Conservation (phyloP, 2,113 vertebrate species). For the Charina bottae region DNA sequence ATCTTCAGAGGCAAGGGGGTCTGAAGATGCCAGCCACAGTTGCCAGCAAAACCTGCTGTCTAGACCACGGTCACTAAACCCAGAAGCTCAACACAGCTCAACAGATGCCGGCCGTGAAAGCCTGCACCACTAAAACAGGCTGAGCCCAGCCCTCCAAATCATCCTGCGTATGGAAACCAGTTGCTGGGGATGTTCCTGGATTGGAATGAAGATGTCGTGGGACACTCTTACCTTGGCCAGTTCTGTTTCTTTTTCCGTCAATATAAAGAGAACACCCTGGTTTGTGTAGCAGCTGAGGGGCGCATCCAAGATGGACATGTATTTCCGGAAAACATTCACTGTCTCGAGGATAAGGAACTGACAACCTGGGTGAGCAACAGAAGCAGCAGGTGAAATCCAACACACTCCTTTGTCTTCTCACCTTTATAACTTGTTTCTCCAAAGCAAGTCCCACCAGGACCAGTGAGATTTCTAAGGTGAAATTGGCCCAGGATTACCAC, state of each 20-base stretch:
- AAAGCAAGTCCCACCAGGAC: neutral
- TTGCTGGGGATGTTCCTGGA: neutral
- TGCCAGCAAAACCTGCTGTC: too few relatives aligned
- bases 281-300: conserved; percentile 81
- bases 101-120: too few relatives aligned
- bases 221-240: conserved; percentile 82
- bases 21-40: too few relatives aligned
- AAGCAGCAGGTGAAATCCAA: neutral
- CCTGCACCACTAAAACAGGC: too few relatives aligned
- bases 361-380: conserved; percentile 74
- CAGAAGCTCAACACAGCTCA: too few relatives aligned
- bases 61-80: too few relatives aligned
- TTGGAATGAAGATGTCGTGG: neutral
- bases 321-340: conserved; percentile 86
- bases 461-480: neutral
- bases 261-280: conserved; percentile 75
- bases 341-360: conserved; percentile 80
- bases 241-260: conserved; percentile 75
- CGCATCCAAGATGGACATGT: conserved; percentile 86
- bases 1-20: too few relatives aligned
- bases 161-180: neutral
- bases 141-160: neutral
- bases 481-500: neutral
- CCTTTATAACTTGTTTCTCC: neutral
- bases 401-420: neutral